phyloP scores from a whole-genome alignment of 2,888 invertebrate genomes.

The Amphipyra tragopoginis region DNA sequence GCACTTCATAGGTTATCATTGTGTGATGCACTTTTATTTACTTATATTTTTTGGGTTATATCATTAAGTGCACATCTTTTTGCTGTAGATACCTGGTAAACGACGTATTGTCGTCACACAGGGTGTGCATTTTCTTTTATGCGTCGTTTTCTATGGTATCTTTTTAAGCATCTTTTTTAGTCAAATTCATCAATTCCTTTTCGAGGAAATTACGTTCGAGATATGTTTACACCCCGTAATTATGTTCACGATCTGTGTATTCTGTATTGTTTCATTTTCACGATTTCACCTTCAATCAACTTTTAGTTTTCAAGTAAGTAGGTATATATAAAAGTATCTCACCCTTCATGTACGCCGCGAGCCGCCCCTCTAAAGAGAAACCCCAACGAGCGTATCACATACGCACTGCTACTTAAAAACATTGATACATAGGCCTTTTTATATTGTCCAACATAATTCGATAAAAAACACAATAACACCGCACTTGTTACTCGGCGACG shows the following conservation, averaged over 20 bases:
- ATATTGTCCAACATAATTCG: conserved; percentile 57
- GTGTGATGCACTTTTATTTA: conserved; percentile 5
- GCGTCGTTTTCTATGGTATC: not conserved
- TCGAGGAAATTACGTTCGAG: too few relatives aligned
- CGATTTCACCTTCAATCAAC: conserved; percentile 7
- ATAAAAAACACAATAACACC: conserved; percentile 67
- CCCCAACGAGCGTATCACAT: conserved; percentile 68
- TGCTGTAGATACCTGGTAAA: too few relatives aligned
- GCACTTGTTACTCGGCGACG: conserved; percentile 56
- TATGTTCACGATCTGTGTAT: too few relatives aligned
- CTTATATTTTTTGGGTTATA: conserved; percentile 3
- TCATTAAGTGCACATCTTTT: not conserved
- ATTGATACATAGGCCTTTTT: conserved; percentile 69
- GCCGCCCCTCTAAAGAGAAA: conserved; percentile 69
- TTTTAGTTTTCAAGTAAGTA: conserved; percentile 33
- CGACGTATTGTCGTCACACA: not conserved
- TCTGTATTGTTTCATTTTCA: too few relatives aligned
- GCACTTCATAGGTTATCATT: conserved; percentile 20
- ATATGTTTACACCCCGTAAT: too few relatives aligned
- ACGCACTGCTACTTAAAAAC: conserved; percentile 68
- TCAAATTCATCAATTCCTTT: not conserved
- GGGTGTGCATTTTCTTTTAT: not conserved
- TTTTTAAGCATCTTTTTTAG: not conserved
- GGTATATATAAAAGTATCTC: conserved; percentile 68
- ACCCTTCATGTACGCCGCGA: conserved; percentile 83